These are phyloP conservation scores for Julus scandinavius DNA, from an alignment of 2,888 invertebrate genomes.

Conservation along the genomic window DNA sequence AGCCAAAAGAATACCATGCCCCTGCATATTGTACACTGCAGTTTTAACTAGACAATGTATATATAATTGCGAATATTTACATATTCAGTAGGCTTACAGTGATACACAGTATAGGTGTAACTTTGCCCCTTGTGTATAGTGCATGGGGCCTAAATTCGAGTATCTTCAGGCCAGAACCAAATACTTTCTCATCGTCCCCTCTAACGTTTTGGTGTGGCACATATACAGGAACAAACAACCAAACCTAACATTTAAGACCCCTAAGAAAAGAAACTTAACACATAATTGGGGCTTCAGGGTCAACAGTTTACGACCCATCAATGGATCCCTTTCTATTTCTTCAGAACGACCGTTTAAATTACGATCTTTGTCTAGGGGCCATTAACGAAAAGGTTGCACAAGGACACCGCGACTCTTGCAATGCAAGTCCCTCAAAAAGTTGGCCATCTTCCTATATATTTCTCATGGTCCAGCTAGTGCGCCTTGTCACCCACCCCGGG, in stretches of 20 bases:
- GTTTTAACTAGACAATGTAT: no score
- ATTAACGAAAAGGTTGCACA: constrained; percentile 35
- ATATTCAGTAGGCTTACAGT: no score
- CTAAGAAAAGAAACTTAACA: neutral
- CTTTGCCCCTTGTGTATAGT: no score
- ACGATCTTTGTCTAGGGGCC: constrained; percentile 46
- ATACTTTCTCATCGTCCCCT: neutral
- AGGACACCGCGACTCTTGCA: neutral
- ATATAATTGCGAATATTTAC: no score
- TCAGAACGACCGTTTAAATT: neutral
- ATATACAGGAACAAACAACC: neutral
- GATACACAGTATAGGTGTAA: no score
- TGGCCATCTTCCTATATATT: neutral
- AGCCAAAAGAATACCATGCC: no score
- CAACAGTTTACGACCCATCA: constrained; percentile 21
- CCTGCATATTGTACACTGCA: no score
- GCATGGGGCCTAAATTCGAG: no score
- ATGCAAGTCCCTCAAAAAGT: neutral
- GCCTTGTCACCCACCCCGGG: neutral
- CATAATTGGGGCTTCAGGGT: constrained; percentile 22
- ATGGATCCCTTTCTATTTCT: constrained; percentile 41
- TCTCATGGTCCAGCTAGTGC: neutral
- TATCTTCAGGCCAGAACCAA: neutral
- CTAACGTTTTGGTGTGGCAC: neutral
- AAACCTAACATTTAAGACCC: neutral